Conservation (phyloP, 2,797 vertebrate species). For the Crossoptilon crossoptilon region DNA sequence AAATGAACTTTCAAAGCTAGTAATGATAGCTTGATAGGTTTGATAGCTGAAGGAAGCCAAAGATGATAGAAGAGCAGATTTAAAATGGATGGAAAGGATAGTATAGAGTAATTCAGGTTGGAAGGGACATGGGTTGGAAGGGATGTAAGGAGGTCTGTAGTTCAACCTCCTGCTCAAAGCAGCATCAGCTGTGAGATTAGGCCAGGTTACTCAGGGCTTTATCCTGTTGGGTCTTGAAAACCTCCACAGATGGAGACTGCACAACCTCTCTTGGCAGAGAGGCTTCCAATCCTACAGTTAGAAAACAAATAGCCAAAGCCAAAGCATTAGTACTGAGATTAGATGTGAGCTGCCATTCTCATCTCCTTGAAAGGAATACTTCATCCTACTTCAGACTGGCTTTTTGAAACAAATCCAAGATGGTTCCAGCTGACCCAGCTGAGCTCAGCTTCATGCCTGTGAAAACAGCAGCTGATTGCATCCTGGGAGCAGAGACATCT, state of each 20-base stretch:
- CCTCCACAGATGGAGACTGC: background rate
- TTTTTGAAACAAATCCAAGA: background rate
- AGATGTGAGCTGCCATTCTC: background rate
- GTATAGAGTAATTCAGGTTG: background rate
- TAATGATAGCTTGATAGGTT: background rate
- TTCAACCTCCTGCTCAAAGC: constrained; percentile 1
- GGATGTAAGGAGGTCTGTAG: background rate
- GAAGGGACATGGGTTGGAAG: background rate
- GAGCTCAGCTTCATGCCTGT: constrained; percentile 22
- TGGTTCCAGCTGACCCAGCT: rapidly evolving
- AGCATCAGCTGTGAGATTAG: background rate
- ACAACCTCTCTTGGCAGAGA: background rate
- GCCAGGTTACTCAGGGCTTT: constrained; percentile 19
- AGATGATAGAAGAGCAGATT: background rate
- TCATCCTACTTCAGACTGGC: background rate
- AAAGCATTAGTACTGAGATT: background rate
- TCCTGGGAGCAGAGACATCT: background rate
- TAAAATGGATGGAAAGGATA: background rate
- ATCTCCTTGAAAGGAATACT: background rate
- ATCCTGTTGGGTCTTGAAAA: background rate
- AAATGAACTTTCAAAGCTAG: background rate
- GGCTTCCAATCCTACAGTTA: background rate
- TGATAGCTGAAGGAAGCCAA: constrained; percentile 15
- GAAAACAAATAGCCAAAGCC: background rate
- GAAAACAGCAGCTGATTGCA: background rate